These are phyloP conservation scores for Gymnocheta viridis DNA, from an alignment of 2,888 invertebrate species.

Conservation along the genomic window DNA sequence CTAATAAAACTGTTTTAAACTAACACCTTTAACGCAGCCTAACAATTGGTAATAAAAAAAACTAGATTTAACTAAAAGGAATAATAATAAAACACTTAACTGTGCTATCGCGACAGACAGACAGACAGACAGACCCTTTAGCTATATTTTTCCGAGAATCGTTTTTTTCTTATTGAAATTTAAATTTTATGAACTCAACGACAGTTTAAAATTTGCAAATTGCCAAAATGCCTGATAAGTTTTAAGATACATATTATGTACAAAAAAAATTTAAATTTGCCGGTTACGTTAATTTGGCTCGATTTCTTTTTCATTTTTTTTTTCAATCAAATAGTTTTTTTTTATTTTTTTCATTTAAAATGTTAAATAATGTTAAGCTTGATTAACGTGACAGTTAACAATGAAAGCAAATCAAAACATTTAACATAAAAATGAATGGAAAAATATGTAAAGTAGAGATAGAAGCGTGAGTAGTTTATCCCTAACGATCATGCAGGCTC, in stretches of 20 bases:
- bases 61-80: background rate
- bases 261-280: too few relatives aligned
- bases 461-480: background rate
- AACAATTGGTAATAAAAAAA: background rate
- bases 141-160: too few relatives aligned
- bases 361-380: slow-evolving; percentile 45
- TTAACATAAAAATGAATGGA: background rate
- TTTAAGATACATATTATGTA: too few relatives aligned
- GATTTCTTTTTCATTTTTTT: background rate
- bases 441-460: background rate
- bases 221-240: too few relatives aligned
- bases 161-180: too few relatives aligned
- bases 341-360: background rate
- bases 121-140: too few relatives aligned
- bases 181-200: too few relatives aligned
- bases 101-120: too few relatives aligned
- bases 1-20: background rate
- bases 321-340: background rate
- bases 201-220: too few relatives aligned
- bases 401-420: slow-evolving; percentile 2
- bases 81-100: too few relatives aligned
- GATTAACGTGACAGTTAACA: slow-evolving; percentile 52
- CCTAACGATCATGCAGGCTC: too few relatives aligned
- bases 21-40: background rate
- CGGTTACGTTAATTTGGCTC: too few relatives aligned